Percentiles rank a stretch among this genome's conserved stretches.
Evolutionary conservation across 1,140 invertebrate species (phyloP).

Genomic region (Dolichoris vasculosae): DNA sequence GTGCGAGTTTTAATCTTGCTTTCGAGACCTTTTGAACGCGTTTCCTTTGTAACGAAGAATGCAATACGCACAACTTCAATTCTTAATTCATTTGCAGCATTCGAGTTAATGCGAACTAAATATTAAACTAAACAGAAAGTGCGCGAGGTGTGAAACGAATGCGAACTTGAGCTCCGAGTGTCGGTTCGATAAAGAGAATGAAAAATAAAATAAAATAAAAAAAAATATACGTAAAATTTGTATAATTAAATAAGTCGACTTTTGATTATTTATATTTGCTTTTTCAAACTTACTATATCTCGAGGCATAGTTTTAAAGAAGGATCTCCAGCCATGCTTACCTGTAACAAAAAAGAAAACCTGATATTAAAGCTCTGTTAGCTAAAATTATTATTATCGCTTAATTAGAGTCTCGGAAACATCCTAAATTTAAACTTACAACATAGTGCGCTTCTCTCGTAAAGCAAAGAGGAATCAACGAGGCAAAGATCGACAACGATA

Average conservation of each 20-base stretch:
- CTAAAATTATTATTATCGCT: conserved; percentile 36
- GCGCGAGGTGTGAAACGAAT: no score
- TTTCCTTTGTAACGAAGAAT: no score
- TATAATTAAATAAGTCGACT: no score
- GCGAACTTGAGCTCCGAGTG: no score
- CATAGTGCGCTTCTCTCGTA: neutral
- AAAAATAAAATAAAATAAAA: no score
- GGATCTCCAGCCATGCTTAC: conserved; percentile 4
- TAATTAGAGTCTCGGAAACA: conserved; percentile 29
- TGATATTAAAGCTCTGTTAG: neutral
- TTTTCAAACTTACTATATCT: neutral
- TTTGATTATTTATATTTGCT: no score
- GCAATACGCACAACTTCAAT: no score
- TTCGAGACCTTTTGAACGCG: no score
- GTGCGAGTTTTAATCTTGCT: neutral
- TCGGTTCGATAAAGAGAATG: no score
- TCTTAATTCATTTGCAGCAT: neutral
- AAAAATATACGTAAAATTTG: no score
- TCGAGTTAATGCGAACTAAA: neutral
- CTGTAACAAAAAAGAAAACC: conserved; percentile 39
- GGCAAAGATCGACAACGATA: conserved; percentile 4
- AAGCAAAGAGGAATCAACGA: neutral
- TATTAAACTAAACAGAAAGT: no score
- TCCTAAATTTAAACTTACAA: neutral
- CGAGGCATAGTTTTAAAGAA: neutral